A percentile compares a stretch with the other conserved stretches of the same genome.
Conservation (phyloP, 2,113 vertebrate genomes). For the Varanus salvator region DNA sequence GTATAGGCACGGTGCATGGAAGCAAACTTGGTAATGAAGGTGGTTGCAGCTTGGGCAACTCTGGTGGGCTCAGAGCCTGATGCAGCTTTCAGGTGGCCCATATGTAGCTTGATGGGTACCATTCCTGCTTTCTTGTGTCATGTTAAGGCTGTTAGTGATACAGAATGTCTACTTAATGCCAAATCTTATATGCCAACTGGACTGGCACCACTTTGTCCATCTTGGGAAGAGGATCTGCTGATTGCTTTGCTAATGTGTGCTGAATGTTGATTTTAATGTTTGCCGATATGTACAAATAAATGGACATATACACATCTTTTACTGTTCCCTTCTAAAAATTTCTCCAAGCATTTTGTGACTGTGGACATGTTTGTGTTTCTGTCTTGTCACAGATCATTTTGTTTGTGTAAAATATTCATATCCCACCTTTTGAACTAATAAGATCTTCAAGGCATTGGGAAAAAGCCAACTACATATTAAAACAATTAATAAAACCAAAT, state of each 20-base stretch:
- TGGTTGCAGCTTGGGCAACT: too few relatives aligned
- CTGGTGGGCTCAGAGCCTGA: neutral
- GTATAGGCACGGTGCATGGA: too few relatives aligned
- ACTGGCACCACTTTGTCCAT: neutral
- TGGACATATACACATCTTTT: neutral
- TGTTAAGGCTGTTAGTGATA: neutral
- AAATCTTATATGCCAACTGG: neutral
- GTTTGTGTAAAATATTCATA: neutral
- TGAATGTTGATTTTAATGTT: neutral
- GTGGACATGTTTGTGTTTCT: neutral
- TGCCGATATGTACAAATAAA: neutral
- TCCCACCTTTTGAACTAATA: neutral
- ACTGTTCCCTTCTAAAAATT: neutral
- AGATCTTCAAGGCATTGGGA: neutral
- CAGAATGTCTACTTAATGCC: neutral
- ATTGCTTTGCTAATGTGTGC: neutral
- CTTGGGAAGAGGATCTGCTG: too few relatives aligned
- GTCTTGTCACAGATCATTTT: neutral
- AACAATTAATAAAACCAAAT: neutral
- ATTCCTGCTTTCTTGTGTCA: neutral
- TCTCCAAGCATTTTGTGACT: neutral
- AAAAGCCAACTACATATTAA: neutral
- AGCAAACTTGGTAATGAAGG: too few relatives aligned
- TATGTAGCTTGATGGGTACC: neutral
- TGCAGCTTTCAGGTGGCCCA: neutral